Evolutionary conservation across 1,140 invertebrate species (phyloP).

Genomic region (Drosophila malerkotliana): DNA sequence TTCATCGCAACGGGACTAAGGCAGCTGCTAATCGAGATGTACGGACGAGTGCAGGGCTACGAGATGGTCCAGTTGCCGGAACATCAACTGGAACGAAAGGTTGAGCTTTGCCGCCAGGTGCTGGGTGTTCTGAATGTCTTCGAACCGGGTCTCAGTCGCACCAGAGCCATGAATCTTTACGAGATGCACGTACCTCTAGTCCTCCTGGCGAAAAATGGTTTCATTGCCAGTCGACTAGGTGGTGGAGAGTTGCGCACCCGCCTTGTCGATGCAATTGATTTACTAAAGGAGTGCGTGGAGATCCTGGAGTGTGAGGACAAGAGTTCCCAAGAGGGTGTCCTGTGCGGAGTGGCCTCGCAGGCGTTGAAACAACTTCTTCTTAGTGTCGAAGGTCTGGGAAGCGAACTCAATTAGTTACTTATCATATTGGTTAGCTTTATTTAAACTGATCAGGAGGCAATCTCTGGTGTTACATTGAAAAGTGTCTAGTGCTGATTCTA

Average conservation of each 20-base stretch:
- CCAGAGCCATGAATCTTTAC: constrained; percentile 91
- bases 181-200: constrained; percentile 91
- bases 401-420: constrained; percentile 54
- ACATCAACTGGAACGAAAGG: constrained; percentile 89
- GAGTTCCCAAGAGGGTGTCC: constrained; percentile 88
- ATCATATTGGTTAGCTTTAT: constrained; percentile 48
- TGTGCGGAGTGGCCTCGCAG: constrained; percentile 87
- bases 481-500: constrained; percentile 21
- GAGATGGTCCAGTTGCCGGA: constrained; percentile 89
- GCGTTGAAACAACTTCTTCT: constrained; percentile 87
- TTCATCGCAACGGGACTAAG: constrained; percentile 87
- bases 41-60: constrained; percentile 90
- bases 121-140: constrained; percentile 89
- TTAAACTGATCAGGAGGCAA: constrained; percentile 35
- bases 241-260: constrained; percentile 87
- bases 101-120: constrained; percentile 88
- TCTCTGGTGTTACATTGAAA: constrained; percentile 41
- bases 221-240: constrained; percentile 86
- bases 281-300: constrained; percentile 86
- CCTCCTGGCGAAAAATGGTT: constrained; percentile 88
- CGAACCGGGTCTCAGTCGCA: constrained; percentile 89
- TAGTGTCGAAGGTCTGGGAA: constrained; percentile 86
- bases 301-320: constrained; percentile 89
- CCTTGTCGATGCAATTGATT: constrained; percentile 87
- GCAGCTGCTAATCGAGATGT: constrained; percentile 89